A percentile compares a stretch with the other conserved stretches of the same genome.
These are phyloP conservation scores for Pseudococcus longispinus DNA, from an alignment of 2,888 invertebrate species.

Conservation along the genomic window DNA sequence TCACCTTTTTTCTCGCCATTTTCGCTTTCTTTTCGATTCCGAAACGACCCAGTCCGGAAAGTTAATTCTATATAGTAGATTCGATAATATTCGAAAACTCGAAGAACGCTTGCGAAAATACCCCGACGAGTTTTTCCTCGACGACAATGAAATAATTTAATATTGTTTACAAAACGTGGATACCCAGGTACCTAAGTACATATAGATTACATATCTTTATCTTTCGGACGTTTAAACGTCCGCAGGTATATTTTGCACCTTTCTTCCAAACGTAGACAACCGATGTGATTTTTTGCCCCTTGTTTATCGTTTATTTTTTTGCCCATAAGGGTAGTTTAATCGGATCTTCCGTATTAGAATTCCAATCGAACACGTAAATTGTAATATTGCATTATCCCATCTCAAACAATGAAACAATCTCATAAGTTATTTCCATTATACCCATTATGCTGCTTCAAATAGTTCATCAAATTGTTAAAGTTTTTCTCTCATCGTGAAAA, in stretches of 20 bases:
- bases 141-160: neutral
- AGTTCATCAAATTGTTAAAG: slow-evolving; percentile 3
- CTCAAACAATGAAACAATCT: slow-evolving; percentile 4
- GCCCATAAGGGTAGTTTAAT: neutral
- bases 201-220: too few species aligned
- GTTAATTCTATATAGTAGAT: slow-evolving; percentile 13
- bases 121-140: neutral
- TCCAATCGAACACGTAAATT: neutral
- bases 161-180: neutral
- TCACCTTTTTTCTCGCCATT: slow-evolving; percentile 32
- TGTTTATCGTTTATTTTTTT: neutral
- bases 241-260: neutral
- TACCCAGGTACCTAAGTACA: too few species aligned
- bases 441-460: neutral
- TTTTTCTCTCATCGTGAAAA: neutral
- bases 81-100: neutral
- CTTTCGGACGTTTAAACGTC: neutral
- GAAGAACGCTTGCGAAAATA: slow-evolving; percentile 9
- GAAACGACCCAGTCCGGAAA: neutral
- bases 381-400: neutral
- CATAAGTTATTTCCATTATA: neutral
- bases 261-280: neutral
- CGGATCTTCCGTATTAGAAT: neutral
- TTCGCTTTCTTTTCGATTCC: neutral
- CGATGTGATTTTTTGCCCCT: neutral